Evolutionary conservation across 23 tunicate species (phyloP), one percentile per base, ranked within the genome.

Genomic region (Ascidia mentula): DNA sequence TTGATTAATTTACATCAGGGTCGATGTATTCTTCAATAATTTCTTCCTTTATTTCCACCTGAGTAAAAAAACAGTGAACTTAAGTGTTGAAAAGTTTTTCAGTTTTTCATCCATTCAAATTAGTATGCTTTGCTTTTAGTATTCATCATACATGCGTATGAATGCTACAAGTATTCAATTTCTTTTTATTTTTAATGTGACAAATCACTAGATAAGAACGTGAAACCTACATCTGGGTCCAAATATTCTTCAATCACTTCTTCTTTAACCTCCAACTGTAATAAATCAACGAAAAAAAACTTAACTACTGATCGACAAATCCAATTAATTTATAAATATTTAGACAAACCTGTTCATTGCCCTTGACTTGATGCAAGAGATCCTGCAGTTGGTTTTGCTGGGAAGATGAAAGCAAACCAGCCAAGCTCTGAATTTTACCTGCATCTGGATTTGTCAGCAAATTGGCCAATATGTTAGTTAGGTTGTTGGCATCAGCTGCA

Each of bases 361-460:
- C 89, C 78, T 91, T 91, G 26, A 93, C 89, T 77, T 93, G 93
- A 18, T 88, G 59, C 0, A 93, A 69, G 0, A 93, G 46, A 38
- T 78, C 86, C 74, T 93, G 60, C 9, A 93, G 45, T 70, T 93
- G 98, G 7, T 82, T 85, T 37, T 85, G 92, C 42, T 93, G 98
- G 24, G 92, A 88, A 9, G 71, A 38, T 1, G 98, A 85, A 2
- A 93, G 69, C 74, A 93, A 53, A 36, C 90, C 90, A 33, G 98
- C 91, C 6, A 93, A 79, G 32, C 81, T 86, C 76, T 93, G 88
- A 61, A 93, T 82, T 74, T 85, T 89, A 0, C 72, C 38, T 17
- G 92, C 37, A 77, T 93, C 87, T n/a, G 98, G 93, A 36, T 93
- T 93, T 7, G 92, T 81, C 2, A 93, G 79, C 32, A 92, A 75